Conservation (phyloP, 2,888 invertebrate species). For the Poecilobothrus nobilitatus region DNA sequence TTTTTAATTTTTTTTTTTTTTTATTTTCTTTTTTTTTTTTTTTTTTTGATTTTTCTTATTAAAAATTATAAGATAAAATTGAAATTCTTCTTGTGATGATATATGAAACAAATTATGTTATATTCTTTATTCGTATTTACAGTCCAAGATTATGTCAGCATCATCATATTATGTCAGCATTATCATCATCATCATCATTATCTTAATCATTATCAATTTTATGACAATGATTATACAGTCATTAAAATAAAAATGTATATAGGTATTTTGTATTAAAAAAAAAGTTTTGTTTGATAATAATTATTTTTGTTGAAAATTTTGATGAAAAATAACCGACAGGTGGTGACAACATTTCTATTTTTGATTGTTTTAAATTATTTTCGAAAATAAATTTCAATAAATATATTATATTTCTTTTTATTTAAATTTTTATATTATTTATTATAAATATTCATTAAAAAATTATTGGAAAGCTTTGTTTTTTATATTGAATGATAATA, state of each 20-base stretch:
- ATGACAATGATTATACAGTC: background rate
- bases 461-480: too few relatives aligned
- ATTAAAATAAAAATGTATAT: too few relatives aligned
- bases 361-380: background rate
- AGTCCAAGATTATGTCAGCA: background rate
- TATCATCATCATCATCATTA: too few relatives aligned
- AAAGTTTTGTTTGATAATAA: too few relatives aligned
- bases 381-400: too few relatives aligned
- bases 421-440: background rate
- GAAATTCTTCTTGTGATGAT: background rate
- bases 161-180: background rate
- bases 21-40: too few relatives aligned
- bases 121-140: background rate
- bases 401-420: too few relatives aligned
- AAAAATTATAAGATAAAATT: background rate
- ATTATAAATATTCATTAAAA: background rate
- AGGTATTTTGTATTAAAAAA: too few relatives aligned
- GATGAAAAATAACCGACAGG: background rate
- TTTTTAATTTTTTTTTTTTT: background rate
- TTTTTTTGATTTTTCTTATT: background rate
- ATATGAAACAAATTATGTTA: background rate
- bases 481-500: too few relatives aligned
- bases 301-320: background rate
- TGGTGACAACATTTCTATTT: constrained; percentile 6
- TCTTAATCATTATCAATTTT: background rate